A percentile compares a stretch with the other conserved stretches of the same genome.
phyloP scores from a whole-genome alignment of 2,888 invertebrate genomes.

The Andrena hattorfiana region DNA sequence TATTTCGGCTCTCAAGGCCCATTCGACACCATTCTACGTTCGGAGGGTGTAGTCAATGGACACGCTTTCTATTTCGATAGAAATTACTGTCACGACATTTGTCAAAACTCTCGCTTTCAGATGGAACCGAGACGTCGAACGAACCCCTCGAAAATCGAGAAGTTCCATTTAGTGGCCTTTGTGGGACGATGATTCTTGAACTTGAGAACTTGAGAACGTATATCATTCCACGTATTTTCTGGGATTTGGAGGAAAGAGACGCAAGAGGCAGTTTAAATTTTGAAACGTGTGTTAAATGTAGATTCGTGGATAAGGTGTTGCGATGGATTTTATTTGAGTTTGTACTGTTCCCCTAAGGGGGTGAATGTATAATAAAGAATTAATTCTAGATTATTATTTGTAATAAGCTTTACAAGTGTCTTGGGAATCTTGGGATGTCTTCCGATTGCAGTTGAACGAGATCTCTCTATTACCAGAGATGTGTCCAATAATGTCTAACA shows the following conservation, averaged over 20 bases:
- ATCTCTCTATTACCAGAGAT: no score
- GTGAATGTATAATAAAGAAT: no score
- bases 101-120: slow-evolving; percentile 14
- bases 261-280: slow-evolving; percentile 31
- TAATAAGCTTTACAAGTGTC: no score
- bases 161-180: slow-evolving; percentile 43
- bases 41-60: slow-evolving; percentile 14
- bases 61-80: not conserved
- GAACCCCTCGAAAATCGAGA: slow-evolving; percentile 35
- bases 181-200: slow-evolving; percentile 30
- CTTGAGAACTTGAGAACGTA: not conserved
- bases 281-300: not conserved
- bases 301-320: not conserved
- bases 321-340: not conserved
- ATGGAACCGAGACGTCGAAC: not conserved
- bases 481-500: no score
- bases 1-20: slow-evolving; percentile 30
- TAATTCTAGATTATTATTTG: no score
- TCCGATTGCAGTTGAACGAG: no score
- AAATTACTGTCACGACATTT: slow-evolving; percentile 36
- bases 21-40: not conserved
- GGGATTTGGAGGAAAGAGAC: slow-evolving; percentile 44
- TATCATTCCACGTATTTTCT: not conserved
- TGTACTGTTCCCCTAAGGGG: no score
- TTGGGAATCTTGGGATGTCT: no score